Evolutionary conservation across 2,797 vertebrate species (phyloP).

Genomic region (Sphenopsis melanotis): DNA sequence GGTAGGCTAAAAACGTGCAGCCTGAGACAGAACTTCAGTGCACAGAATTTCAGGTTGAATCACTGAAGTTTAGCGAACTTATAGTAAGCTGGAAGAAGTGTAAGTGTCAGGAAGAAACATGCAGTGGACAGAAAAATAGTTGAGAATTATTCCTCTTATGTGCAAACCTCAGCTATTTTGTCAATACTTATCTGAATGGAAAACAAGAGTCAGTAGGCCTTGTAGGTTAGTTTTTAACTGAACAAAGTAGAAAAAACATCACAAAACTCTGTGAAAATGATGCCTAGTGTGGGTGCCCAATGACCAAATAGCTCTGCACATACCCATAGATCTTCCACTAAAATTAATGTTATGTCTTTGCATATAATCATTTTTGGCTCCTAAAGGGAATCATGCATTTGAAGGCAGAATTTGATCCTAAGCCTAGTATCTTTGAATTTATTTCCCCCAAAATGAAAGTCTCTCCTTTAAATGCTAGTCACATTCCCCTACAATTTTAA

Average conservation of each 20-base stretch:
- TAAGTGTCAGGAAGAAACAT: not conserved
- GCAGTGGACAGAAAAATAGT: not conserved
- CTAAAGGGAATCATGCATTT: not conserved
- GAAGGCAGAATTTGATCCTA: not conserved
- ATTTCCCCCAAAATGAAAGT: not conserved
- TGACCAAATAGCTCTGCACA: not conserved
- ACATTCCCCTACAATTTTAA: not conserved
- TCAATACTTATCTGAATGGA: not conserved
- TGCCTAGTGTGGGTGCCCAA: not conserved
- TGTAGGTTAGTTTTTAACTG: not conserved
- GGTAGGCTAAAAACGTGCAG: not conserved
- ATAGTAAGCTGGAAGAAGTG: not conserved
- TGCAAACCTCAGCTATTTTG: not conserved
- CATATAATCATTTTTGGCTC: not conserved
- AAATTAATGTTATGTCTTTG: not conserved
- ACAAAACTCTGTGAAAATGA: not conserved
- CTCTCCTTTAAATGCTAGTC: conserved; percentile 8
- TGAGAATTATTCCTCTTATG: not conserved
- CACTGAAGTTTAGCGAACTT: not conserved
- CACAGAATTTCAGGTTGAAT: not conserved
- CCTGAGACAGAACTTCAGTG: not conserved
- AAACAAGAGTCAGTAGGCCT: not conserved
- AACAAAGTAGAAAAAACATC: not conserved
- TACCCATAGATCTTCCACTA: not conserved
- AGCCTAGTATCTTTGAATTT: not conserved